Conservation (phyloP, 2,888 invertebrate genomes). For the Apamea anceps region DNA sequence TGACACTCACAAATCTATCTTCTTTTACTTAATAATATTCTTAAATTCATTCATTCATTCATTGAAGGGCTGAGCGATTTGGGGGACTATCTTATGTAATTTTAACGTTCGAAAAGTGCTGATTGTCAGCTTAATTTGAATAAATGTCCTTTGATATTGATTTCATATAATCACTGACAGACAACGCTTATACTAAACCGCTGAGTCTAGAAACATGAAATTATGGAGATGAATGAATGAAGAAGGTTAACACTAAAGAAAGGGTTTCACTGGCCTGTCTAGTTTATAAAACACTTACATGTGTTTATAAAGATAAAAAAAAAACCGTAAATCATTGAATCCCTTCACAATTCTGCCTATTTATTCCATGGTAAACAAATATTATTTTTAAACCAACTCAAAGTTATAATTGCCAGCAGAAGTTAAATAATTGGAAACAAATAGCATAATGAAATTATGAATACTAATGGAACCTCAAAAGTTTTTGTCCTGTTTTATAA, state of each 20-base stretch:
- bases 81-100: not conserved
- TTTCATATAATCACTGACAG: not conserved
- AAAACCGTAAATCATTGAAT: not conserved
- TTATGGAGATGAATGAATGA: too few relatives aligned
- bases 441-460: constrained; percentile 55
- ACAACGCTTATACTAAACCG: not conserved
- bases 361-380: constrained; percentile 7
- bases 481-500: constrained; percentile 57
- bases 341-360: not conserved
- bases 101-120: not conserved
- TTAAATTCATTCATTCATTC: not conserved
- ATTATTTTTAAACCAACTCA: constrained; percentile 9
- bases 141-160: not conserved
- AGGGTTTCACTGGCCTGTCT: not conserved
- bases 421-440: constrained; percentile 47
- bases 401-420: constrained; percentile 32
- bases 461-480: constrained; percentile 58
- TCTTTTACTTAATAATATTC: not conserved
- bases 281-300: not conserved
- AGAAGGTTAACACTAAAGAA: not conserved
- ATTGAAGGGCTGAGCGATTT: not conserved
- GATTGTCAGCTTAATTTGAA: not conserved
- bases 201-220: not conserved
- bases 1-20: not conserved
- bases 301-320: not conserved